Evolutionary conservation across 2,113 vertebrate species (phyloP).

Genomic region (Cephalopholis sonnerati): DNA sequence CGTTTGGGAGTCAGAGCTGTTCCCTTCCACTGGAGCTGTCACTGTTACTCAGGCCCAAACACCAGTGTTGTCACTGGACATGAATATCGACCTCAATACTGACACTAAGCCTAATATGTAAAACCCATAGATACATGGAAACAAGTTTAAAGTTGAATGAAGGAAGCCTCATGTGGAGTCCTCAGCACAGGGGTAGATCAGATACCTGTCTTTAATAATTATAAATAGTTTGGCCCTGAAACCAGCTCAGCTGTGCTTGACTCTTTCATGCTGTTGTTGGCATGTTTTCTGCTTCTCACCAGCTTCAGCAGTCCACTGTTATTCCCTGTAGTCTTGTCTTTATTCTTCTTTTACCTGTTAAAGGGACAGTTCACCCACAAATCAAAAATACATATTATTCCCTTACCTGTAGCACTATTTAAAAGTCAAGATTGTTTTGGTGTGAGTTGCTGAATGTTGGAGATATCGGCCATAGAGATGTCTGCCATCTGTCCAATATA

Average conservation of each 20-base stretch:
- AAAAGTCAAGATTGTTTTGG: too few species aligned
- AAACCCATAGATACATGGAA: neutral
- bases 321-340: neutral
- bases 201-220: neutral
- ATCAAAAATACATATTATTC: too few species aligned
- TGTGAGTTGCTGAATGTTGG: too few species aligned
- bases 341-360: neutral
- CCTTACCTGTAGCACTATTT: too few species aligned
- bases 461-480: too few species aligned
- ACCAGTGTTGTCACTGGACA: conserved; percentile 13
- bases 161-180: neutral
- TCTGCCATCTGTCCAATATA: too few species aligned
- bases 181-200: neutral
- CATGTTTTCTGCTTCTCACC: neutral
- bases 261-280: neutral
- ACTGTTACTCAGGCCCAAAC: conserved; percentile 29
- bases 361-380: too few species aligned
- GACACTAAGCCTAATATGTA: conserved; percentile 7
- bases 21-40: conserved; percentile 46
- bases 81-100: conserved; percentile 22
- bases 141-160: neutral
- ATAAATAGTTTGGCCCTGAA: neutral
- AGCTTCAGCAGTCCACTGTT: neutral
- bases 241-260: neutral
- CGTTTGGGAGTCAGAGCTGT: conserved; percentile 1